Base-by-base conservation (phyloP, 2,888 invertebrate genomes). In the Anticlea derivata region DNA sequence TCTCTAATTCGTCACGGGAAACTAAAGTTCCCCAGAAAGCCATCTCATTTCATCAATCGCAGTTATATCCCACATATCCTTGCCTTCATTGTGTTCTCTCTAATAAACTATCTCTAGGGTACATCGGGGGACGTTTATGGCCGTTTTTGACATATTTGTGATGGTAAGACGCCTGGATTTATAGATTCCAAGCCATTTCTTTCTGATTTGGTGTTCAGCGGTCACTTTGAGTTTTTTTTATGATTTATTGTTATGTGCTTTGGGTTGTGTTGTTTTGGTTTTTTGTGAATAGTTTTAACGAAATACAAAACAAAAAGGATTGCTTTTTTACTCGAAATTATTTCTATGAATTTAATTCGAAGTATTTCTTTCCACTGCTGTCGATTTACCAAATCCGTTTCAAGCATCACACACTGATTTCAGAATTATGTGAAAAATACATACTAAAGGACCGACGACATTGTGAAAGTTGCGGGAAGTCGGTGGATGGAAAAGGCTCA, bases 91-190 rank as follows among this genome's bases (percentile, higher is more conserved):
- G 84, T 84, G 72, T 73, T 74, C 69, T 70, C 63, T 66, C 73
- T 78, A 84, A 87, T 86, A 86, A 86, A 86, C 80, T 80, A 86
- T 84, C 81, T 76, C 69, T 64, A 60, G 72, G 75, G 71, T 75
- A 80, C 78, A 75, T 71, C 75, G 73, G 61, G 65, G 66, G 81
- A 80, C 80, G 70, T 78, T 80, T 86, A 86, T 83, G 72, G 80
- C 77, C 77, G 59, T 74, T 80, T 83, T 70, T 87, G 89, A 89
- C 89, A 88, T 87, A 86, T 88, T 88, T 88, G 88, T 89, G 89
- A 89, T 79, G 86, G 77, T 78, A 77, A 73, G 73, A 71, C 80
- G 81, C 66, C 60, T 60, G 66, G 80, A 83, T 83, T 83, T 84
- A 84, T 83, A 76, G 80, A 83, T 82, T 80, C 81, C 78, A 58